Percentiles rank a stretch among this genome's conserved stretches.
Conservation (phyloP, 1,140 invertebrate genomes). For the Zeugodacus cucurbitae region DNA sequence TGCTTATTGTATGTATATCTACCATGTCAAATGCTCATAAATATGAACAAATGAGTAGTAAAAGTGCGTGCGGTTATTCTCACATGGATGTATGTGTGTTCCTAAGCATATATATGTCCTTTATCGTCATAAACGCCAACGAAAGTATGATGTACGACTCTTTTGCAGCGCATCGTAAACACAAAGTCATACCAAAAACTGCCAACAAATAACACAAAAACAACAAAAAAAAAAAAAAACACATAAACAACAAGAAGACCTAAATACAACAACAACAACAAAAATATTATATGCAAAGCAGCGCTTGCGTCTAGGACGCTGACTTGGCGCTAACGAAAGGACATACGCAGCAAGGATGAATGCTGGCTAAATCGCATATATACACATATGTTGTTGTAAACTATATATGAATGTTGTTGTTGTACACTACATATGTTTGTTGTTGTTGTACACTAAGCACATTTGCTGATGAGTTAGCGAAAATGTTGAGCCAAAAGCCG, state of each 20-base stretch:
- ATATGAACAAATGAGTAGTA: neutral
- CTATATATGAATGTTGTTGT: too few relatives aligned
- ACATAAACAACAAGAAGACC: too few relatives aligned
- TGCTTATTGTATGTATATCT: neutral
- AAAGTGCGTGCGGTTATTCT: neutral
- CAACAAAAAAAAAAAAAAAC: neutral
- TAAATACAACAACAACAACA: too few relatives aligned
- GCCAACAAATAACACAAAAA: neutral
- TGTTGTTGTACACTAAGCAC: too few relatives aligned
- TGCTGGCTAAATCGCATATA: neutral
- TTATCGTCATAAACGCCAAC: neutral
- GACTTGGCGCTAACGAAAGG: neutral
- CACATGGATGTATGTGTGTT: neutral
- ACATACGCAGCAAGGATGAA: neutral
- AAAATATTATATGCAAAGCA: neutral
- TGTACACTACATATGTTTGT: too few relatives aligned
- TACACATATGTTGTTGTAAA: too few relatives aligned
- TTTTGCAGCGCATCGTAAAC: conserved; percentile 32
- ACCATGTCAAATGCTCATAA: neutral
- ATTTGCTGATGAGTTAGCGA: neutral
- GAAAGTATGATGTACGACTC: conserved; percentile 23
- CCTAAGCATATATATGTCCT: neutral
- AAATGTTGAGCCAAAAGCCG: conserved; percentile 12
- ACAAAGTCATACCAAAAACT: neutral
- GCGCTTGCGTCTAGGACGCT: neutral